phyloP scores from a whole-genome alignment of 2,888 invertebrate species.

The Calameuta pallipes region DNA sequence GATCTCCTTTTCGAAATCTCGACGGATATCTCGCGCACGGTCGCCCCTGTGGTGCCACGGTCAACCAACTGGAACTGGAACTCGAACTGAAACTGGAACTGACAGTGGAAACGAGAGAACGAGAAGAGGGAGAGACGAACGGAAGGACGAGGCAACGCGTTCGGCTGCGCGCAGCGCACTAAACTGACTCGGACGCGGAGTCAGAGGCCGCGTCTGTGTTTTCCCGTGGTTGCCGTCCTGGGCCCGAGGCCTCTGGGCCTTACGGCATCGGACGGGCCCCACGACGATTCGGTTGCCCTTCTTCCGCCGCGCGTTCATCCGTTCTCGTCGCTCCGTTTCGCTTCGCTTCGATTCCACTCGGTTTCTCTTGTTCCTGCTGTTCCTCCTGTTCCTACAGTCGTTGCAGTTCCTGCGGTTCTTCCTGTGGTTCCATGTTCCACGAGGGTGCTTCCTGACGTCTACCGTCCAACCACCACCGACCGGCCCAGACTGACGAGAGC shows the following conservation, averaged over 20 bases:
- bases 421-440: slow-evolving; percentile 10
- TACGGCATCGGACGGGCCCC: slow-evolving; percentile 1
- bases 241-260: background rate
- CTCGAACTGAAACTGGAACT: no score
- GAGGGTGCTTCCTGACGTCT: background rate
- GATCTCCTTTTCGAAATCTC: no score
- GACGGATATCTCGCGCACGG: no score
- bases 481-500: background rate
- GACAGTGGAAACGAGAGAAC: no score
- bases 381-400: no score
- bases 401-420: background rate
- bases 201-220: background rate
- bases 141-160: slow-evolving; percentile 12
- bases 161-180: slow-evolving; percentile 23
- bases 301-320: background rate
- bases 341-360: background rate
- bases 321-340: background rate
- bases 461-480: background rate
- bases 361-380: no score
- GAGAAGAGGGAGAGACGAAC: no score
- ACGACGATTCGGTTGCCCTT: slow-evolving; percentile 18
- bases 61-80: no score
- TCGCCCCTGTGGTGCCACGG: no score
- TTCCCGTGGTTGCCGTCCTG: background rate
- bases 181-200: slow-evolving; percentile 13